Evolutionary conservation across 1,140 invertebrate species (phyloP).

Genomic region (Phocides pigmalion): DNA sequence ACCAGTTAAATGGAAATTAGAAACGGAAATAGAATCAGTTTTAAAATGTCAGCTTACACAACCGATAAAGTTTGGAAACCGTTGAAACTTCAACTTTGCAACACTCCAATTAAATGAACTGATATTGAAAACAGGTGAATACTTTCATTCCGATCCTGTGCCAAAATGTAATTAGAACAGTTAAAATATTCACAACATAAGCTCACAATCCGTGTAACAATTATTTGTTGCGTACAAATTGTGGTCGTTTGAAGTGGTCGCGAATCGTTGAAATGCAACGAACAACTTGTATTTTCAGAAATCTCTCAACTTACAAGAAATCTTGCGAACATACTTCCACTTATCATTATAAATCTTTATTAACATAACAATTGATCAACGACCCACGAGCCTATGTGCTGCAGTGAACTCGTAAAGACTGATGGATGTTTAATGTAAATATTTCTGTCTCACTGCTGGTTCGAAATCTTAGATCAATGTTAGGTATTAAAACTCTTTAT

Average conservation of each 20-base stretch:
- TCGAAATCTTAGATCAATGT: too few relatives aligned
- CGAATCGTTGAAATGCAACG: too few relatives aligned
- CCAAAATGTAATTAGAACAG: constrained; percentile 29
- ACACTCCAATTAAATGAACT: constrained; percentile 21
- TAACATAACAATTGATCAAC: too few relatives aligned
- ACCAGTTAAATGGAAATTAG: background rate
- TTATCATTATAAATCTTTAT: too few relatives aligned
- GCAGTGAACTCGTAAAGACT: too few relatives aligned
- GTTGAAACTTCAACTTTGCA: background rate
- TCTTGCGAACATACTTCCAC: too few relatives aligned
- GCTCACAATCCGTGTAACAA: background rate
- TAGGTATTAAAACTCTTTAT: too few relatives aligned
- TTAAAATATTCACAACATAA: constrained; percentile 10
- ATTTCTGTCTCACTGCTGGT: too few relatives aligned
- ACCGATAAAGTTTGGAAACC: background rate
- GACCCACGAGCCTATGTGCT: too few relatives aligned
- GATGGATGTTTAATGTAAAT: too few relatives aligned
- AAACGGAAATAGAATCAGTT: background rate
- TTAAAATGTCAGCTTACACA: background rate
- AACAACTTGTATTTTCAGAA: too few relatives aligned
- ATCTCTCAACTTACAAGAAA: too few relatives aligned
- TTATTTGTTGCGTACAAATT: constrained; percentile 1
- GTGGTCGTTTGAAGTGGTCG: background rate
- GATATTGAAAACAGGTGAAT: constrained; percentile 18
- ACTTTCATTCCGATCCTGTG: background rate